Evolutionary conservation across 2,888 invertebrate species (phyloP).

Genomic region (Mantis religiosa): DNA sequence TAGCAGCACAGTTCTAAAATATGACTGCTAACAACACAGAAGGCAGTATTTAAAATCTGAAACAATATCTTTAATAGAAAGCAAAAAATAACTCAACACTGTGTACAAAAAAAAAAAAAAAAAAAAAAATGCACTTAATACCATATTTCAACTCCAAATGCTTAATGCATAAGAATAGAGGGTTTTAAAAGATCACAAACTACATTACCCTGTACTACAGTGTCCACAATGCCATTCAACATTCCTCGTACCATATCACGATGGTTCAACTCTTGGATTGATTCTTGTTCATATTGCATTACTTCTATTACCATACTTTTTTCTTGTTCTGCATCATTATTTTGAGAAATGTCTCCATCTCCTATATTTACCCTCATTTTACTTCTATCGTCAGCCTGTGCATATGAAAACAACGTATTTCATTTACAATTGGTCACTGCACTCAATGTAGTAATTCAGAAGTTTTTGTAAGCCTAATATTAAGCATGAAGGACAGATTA

Average conservation of each 20-base stretch:
- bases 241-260: slow-evolving; percentile 43
- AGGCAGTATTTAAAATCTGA: too few species aligned
- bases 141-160: too few species aligned
- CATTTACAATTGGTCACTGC: slow-evolving; percentile 31
- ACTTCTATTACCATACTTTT: background rate
- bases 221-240: slow-evolving; percentile 44
- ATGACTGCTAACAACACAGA: too few species aligned
- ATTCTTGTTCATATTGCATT: background rate
- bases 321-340: background rate
- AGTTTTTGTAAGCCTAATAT: too few species aligned
- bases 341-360: background rate
- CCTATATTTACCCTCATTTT: background rate
- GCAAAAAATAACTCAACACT: too few species aligned
- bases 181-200: too few species aligned
- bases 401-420: slow-evolving; percentile 30
- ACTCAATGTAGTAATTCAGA: background rate
- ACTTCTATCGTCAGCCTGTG: background rate
- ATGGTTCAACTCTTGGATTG: slow-evolving; percentile 32
- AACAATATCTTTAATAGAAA: too few species aligned
- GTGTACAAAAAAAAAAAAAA: too few species aligned
- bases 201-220: slow-evolving; percentile 35
- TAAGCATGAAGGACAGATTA: too few species aligned
- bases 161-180: too few species aligned
- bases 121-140: too few species aligned
- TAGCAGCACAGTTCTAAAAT: too few species aligned